Base-by-base conservation (phyloP, 2,888 invertebrate species). In the Linyphia triangularis region DNA sequence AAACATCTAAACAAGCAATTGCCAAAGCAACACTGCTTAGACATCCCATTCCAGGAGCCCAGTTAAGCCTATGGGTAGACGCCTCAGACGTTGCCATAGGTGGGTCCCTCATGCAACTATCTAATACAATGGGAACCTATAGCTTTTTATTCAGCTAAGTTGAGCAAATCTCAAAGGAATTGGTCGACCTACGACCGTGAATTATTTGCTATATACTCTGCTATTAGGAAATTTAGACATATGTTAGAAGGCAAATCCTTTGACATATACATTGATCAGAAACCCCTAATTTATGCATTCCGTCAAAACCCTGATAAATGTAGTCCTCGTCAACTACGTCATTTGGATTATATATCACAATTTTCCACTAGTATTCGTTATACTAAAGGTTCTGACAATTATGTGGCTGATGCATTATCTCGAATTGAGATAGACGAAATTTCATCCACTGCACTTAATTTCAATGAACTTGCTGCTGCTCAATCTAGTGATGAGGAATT, bases 61-160 rank as follows among this genome's bases (percentile, higher is more conserved):
- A 33, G n/a, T 67, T 82, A 22, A 40, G 40, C 6, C 13, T 70
- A 9, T 59, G 57, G 22, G 59, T 67, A 91, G 90, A 94, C 94
- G 94, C 92, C 88, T 90, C 90, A 89, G 86, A 91, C 28, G 30
- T 73, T 19, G 90, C 91, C 0, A 79, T 91, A 6, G 91, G 92
- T 0, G 91, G 90, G 0, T 90, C 89, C 0, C 77, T 92, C 16
- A 90, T 92, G 24, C 91, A 92, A 75, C 28, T 30, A 0, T 59
- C 51, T 4, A 65, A 79, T 0, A 78, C 43, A 7, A 13, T 63
- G 63, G 82, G 40, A 72, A 63, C 61, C 61, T 19, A 22, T 70
- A 13, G 43, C 72, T 10, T 82, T 82, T 63, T 59, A 24, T 22
- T 81, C 57, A 0, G 33, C 33, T 10, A 81, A 81, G 33, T 30